A percentile compares a stretch with the other conserved stretches of the same genome.
These are phyloP conservation scores for Xenotilapia leptura DNA, from an alignment of 2,113 vertebrate genomes.

Conservation along the genomic window DNA sequence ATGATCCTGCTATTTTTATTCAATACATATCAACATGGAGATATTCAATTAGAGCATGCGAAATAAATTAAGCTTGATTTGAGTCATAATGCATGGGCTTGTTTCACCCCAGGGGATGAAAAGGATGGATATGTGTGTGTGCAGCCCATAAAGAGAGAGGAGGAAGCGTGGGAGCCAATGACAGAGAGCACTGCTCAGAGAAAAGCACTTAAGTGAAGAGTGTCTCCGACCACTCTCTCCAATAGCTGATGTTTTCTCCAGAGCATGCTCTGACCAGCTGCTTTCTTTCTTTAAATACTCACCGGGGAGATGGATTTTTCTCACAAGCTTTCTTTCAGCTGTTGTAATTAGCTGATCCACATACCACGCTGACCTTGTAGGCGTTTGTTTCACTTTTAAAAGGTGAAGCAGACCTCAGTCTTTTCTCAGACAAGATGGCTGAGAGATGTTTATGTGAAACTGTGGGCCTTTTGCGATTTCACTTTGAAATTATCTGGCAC, in stretches of 20 bases:
- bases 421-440: neutral
- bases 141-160: neutral
- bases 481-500: neutral
- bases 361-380: neutral
- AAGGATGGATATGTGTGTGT: neutral
- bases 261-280: conserved; percentile 49
- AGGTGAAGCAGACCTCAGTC: neutral
- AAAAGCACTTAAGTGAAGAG: conserved; percentile 51
- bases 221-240: conserved; percentile 22
- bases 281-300: conserved; percentile 46
- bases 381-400: conserved; percentile 25
- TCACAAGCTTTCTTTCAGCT: conserved; percentile 39
- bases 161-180: conserved; percentile 45
- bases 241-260: conserved; percentile 48
- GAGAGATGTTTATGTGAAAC: neutral
- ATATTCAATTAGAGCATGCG: conserved; percentile 33
- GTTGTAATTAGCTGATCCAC: conserved; percentile 35
- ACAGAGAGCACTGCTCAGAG: conserved; percentile 25
- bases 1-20: conserved; percentile 31
- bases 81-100: conserved; percentile 32
- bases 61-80: conserved; percentile 42
- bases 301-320: conserved; percentile 35
- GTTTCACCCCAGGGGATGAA: conserved; percentile 31
- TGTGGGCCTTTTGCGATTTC: neutral
- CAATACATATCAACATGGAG: conserved; percentile 6